Evolutionary conservation across 2,888 invertebrate species (phyloP).

Genomic region (Nymphalis polychloros): DNA sequence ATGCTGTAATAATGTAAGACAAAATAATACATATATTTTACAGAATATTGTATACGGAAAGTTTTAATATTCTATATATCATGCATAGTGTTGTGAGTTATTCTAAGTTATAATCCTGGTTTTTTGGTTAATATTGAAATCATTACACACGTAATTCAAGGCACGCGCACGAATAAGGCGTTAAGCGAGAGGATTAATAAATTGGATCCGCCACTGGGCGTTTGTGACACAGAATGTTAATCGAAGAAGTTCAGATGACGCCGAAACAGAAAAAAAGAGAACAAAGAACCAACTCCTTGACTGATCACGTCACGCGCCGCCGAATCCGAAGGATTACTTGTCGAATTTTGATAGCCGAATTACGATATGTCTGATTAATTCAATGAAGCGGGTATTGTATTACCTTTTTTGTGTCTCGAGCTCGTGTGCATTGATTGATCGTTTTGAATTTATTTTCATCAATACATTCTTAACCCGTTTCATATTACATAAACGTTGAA

Average conservation of each 20-base stretch:
- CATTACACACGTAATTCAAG: background rate
- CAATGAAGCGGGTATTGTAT: slow-evolving; percentile 53
- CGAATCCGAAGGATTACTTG: slow-evolving; percentile 60
- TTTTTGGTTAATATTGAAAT: background rate
- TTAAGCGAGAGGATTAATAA: slow-evolving; percentile 10
- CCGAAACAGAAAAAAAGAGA: slow-evolving; percentile 48
- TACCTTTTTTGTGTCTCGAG: slow-evolving; percentile 49
- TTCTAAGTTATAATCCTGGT: background rate
- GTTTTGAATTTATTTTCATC: slow-evolving; percentile 41
- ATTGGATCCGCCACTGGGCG: slow-evolving; percentile 46
- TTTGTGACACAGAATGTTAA: slow-evolving; percentile 63
- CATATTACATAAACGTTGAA: slow-evolving; percentile 14
- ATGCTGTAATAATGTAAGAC: no score
- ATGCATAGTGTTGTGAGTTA: no score
- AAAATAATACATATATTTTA: no score
- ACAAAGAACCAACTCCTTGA: slow-evolving; percentile 46
- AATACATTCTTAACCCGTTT: slow-evolving; percentile 21
- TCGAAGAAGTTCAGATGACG: slow-evolving; percentile 57
- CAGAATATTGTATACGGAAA: no score
- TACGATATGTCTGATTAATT: slow-evolving; percentile 57
- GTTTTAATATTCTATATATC: no score
- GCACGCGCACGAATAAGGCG: slow-evolving; percentile 6
- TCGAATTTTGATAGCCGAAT: slow-evolving; percentile 63
- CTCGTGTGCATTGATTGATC: slow-evolving; percentile 52
- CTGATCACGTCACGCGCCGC: slow-evolving; percentile 47